These are phyloP conservation scores for Panulirus ornatus DNA, from an alignment of 1,140 invertebrate genomes.

Conservation along the genomic window DNA sequence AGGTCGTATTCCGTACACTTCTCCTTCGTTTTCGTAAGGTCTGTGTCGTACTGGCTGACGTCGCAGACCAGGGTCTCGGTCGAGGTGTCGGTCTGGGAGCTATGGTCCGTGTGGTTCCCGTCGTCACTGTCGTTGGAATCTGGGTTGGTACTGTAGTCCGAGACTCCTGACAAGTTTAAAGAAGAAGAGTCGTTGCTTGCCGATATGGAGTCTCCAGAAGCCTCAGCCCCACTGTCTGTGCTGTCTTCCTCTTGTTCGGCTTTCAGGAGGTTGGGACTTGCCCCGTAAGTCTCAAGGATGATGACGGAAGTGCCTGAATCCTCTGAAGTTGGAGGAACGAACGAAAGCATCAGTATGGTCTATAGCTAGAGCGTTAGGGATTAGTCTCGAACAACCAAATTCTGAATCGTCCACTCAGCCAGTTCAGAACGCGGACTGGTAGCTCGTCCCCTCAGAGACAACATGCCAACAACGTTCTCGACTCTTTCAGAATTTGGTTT, in stretches of 20 bases:
- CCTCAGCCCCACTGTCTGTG: neutral
- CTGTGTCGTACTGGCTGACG: neutral
- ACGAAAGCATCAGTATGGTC: conserved; percentile 36
- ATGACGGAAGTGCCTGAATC: conserved; percentile 53
- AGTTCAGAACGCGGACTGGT: neutral
- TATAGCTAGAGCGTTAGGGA: conserved; percentile 8
- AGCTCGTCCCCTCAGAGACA: neutral
- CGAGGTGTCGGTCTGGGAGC: conserved; percentile 62
- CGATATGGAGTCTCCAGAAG: neutral
- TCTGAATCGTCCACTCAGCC: conserved; percentile 1
- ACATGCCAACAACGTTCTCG: neutral
- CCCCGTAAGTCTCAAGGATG: conserved; percentile 62
- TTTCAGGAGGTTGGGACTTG: conserved; percentile 40
- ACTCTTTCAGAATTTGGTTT: conserved; percentile 49
- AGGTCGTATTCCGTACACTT: conserved; percentile 4
- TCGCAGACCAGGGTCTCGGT: conserved; percentile 52
- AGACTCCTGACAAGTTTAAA: conserved; percentile 3
- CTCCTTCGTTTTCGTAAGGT: neutral
- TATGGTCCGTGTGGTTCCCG: conserved; percentile 12
- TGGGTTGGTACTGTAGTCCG: neutral
- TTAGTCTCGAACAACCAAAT: conserved; percentile 50
- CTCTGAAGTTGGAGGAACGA: conserved; percentile 61
- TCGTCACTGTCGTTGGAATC: conserved; percentile 50
- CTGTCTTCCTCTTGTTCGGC: conserved; percentile 26
- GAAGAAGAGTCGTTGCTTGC: neutral